Evolutionary conservation across 2,888 invertebrate genomes (phyloP).

Genomic region (Eremobia ochroleuca): DNA sequence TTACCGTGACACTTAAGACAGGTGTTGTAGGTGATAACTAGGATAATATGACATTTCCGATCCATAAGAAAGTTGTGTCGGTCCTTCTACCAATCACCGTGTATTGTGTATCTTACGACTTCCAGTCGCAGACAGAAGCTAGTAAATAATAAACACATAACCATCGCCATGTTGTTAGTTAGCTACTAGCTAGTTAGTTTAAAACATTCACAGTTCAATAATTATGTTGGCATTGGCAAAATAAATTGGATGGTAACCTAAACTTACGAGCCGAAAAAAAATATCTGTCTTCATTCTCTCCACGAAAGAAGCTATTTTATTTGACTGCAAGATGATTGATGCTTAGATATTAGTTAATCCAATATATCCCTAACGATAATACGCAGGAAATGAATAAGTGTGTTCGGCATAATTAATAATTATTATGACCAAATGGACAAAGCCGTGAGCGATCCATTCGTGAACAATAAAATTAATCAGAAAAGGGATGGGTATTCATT

Average conservation of each 20-base stretch:
- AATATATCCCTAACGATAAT: background rate
- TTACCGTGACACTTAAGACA: too few species aligned
- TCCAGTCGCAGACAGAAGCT: background rate
- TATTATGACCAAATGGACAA: conserved; percentile 30
- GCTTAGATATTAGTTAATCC: conserved; percentile 28
- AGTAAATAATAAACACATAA: background rate
- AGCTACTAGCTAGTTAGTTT: background rate
- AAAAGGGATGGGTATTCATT: conserved; percentile 31
- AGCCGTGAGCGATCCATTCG: conserved; percentile 26
- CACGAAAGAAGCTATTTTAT: background rate
- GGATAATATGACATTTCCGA: too few species aligned
- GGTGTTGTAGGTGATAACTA: too few species aligned
- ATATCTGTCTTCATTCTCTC: background rate
- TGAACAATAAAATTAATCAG: conserved; percentile 47
- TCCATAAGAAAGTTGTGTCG: too few species aligned
- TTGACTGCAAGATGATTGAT: conserved; percentile 11
- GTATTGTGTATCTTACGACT: too few species aligned
- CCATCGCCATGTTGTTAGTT: background rate
- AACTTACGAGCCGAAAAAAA: background rate
- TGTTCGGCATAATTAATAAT: conserved; percentile 32
- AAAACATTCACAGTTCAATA: background rate
- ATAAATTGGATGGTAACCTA: background rate
- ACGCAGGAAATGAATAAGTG: conserved; percentile 30
- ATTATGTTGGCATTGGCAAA: background rate
- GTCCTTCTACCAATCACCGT: too few species aligned